phyloP scores from a whole-genome alignment of 64 coral and sea anemone species.

The Anthopleura sola region DNA sequence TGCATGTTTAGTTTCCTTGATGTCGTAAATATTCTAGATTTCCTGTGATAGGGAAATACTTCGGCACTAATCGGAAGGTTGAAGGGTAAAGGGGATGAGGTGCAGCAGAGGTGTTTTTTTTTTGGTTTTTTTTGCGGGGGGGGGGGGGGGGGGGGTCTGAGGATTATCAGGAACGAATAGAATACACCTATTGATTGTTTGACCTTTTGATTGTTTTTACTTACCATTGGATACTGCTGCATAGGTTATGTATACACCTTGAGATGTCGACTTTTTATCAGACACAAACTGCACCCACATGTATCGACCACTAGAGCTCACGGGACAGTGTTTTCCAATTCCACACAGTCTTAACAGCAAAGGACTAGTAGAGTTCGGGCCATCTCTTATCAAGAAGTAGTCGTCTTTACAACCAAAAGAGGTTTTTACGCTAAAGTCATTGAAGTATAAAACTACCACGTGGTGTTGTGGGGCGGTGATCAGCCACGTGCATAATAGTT shows the following conservation, averaged over 20 bases:
- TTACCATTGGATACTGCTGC: neutral
- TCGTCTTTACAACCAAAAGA: neutral
- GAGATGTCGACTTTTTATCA: neutral
- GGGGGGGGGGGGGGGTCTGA: too few relatives aligned
- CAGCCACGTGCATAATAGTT: neutral
- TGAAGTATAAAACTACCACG: neutral
- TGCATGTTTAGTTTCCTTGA: too few relatives aligned
- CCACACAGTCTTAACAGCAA: neutral
- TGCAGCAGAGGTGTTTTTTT: too few relatives aligned
- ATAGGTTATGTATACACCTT: neutral
- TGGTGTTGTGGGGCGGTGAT: constrained; percentile 1
- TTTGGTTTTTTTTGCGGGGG: too few relatives aligned
- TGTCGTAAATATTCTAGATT: too few relatives aligned
- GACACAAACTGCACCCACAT: neutral
- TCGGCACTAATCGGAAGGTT: too few relatives aligned
- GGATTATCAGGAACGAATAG: too few relatives aligned
- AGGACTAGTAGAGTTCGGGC: neutral
- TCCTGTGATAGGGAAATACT: too few relatives aligned
- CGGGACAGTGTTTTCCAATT: neutral
- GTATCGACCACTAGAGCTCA: neutral
- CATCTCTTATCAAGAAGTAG: neutral
- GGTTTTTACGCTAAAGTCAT: too few relatives aligned
- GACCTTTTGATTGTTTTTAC: too few relatives aligned
- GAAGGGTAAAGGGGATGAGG: too few relatives aligned
- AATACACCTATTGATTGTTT: too few relatives aligned